Evolutionary conservation across 2,797 vertebrate genomes (phyloP), one percentile per base, ranked within the genome.

Genomic region (Chiropotes sagulatus): DNA sequence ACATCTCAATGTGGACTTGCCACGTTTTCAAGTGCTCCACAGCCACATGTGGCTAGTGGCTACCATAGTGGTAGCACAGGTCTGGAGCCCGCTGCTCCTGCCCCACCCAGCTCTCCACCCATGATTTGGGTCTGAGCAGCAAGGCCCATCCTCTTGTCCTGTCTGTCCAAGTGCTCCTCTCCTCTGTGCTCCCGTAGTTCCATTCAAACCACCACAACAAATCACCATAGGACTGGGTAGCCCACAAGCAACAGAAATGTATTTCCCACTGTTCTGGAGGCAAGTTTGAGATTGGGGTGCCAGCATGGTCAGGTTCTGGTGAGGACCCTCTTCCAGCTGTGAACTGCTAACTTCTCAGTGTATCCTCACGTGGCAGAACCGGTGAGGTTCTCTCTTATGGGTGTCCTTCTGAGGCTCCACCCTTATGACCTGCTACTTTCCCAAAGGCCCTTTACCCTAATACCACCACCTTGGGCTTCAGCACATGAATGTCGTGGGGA

Each of bases 91-190:
- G 2, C 67, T 41, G 33, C 33, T n/a, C 57, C 96, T 39, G 0
- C 46, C 41, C 33, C 1, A 24, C 5, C 52, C 36, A 17, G 72
- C 11, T 7, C 54, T 2, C 28, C 20, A 7, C 20, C 26, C 30
- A 7, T 57, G 28, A 6, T 22, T 46, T 58, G 79, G 78, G 54
- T n/a, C 58, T 14, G 20, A 11, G 9, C 2, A 19, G 39, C n/a
- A 39, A 79, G 28, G 0, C 28, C 4, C 13, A 1, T 4, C 14
- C 17, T 4, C 82, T 44, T 1, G 0, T 20, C 48, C 22, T 67
- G 20, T 83, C n/a, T 67, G 15, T 52, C 39, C 0, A 4, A 50
- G 20, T 41, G 44, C 41, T 39, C 41, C 12, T 85, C 28, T 85
- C 28, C 61, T 85, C 39, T 36, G 72, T 24, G 22, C 28, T 20